Evolutionary conservation across 2,797 vertebrate genomes (phyloP), one percentile per base, ranked within the genome.

Genomic region (Myoxocephalus aenaeus): DNA sequence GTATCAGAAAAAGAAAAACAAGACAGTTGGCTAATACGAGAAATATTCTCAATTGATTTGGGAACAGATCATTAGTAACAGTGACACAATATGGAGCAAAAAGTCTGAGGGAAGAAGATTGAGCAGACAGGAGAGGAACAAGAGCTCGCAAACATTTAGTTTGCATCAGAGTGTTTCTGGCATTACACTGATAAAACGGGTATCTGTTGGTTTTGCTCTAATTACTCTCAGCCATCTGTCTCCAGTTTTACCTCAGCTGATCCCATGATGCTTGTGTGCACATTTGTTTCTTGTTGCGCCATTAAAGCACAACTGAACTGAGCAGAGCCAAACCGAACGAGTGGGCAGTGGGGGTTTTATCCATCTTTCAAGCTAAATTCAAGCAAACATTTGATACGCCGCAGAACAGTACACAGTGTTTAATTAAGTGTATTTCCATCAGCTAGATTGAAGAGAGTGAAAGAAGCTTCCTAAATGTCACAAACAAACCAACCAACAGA

Each of bases 181-280:
- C 83, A 71, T 69, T 54, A 48, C 38, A 10, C 58, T 46, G 61
- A 81, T 77, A 81, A 87, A 84, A 78, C 75, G 80, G 76, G 48
- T 81, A 83, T 82, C 76, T 70, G 77, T 82, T 85, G 85, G 79
- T 77, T 83, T 81, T 67, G 67, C 71, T 86, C 83, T 87, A 87
- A 89, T 87, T 87, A 86, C 84, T 75, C n/a, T 5, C 54, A 73
- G 84, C 90, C 91, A 92, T 91, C 91, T 92, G 90, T 88, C 87
- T 81, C 46, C 82, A 65, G 62, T 90, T 86, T 77, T 84, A 90
- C 89, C 84, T 90, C 77, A 73, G 78, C 57, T 73, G 80, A 89
- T 88, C 77, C 73, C 65, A 72, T 75, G 51, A 50, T 57, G 77
- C 80, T 86, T 83, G 82, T 85, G 83, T 79, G 82, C 10, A 20